A percentile compares a stretch with the other conserved stretches of the same genome.
Evolutionary conservation across 2,113 vertebrate species (phyloP).

Genomic region (Oreamnos americanus): DNA sequence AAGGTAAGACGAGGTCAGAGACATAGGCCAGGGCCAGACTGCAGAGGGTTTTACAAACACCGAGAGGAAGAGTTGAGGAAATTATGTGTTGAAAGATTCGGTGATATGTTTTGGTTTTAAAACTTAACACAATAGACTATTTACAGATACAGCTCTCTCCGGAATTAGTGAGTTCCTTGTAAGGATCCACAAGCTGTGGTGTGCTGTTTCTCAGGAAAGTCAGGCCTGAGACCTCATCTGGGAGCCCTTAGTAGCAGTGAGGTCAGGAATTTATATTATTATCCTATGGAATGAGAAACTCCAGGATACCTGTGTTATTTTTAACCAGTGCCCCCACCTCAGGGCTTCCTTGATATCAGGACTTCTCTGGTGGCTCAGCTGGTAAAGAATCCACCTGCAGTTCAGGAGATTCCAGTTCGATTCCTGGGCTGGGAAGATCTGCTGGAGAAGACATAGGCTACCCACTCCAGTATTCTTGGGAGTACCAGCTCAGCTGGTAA

Average conservation of each 20-base stretch:
- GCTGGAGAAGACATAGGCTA: background rate
- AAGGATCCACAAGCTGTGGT: background rate
- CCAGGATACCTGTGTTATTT: background rate
- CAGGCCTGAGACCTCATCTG: background rate
- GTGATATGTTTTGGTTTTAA: background rate
- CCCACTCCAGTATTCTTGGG: background rate
- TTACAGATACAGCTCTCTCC: background rate
- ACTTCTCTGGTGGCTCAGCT: background rate
- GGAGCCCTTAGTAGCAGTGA: background rate
- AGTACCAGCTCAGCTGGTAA: background rate
- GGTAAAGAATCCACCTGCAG: background rate
- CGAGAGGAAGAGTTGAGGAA: background rate
- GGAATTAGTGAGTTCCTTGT: background rate
- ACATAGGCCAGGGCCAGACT: background rate
- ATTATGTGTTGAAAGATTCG: background rate
- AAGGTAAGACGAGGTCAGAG: background rate
- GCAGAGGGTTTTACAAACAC: background rate
- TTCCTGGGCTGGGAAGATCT: background rate
- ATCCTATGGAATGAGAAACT: background rate
- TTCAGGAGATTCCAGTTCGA: background rate
- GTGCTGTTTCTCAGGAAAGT: background rate
- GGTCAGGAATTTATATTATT: background rate
- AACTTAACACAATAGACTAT: background rate
- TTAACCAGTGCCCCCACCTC: background rate
- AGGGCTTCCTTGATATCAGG: background rate